Percentiles rank a stretch among this genome's conserved stretches.
These are phyloP conservation scores for Megathymus violae DNA, from an alignment of 1,140 invertebrate species.

Conservation along the genomic window DNA sequence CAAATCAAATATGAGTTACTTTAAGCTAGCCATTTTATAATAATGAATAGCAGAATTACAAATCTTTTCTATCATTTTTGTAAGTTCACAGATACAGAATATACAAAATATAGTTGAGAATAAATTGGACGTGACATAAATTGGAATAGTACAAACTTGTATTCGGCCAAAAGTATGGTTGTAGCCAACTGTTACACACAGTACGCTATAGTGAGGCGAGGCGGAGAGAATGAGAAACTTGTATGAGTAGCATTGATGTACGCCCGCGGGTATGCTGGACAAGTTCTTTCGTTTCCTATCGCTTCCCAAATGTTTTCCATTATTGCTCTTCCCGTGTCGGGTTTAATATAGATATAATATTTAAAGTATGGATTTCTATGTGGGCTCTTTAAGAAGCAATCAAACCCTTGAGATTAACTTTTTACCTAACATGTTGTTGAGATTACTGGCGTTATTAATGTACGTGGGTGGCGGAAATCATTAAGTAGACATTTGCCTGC, in stretches of 20 bases:
- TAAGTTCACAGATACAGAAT: constrained; percentile 44
- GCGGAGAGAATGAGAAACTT: constrained; percentile 48
- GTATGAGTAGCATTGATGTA: constrained; percentile 30
- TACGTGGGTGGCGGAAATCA: too few relatives aligned
- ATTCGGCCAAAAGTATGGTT: constrained; percentile 45
- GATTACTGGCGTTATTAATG: too few relatives aligned
- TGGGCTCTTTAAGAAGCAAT: too few relatives aligned
- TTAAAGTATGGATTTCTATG: not conserved
- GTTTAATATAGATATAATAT: not conserved
- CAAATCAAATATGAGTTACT: too few relatives aligned
- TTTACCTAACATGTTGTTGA: too few relatives aligned
- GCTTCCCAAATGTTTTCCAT: constrained; percentile 40
- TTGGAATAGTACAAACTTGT: constrained; percentile 58
- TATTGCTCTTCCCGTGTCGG: constrained; percentile 49
- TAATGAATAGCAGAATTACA: too few relatives aligned
- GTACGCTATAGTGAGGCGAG: constrained; percentile 37
- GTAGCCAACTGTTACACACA: too few relatives aligned
- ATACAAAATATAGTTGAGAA: constrained; percentile 54
- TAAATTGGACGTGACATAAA: constrained; percentile 72
- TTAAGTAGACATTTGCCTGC: too few relatives aligned
- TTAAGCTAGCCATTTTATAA: too few relatives aligned
- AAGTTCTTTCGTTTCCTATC: constrained; percentile 45
- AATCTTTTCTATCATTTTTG: too few relatives aligned
- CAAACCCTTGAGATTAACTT: too few relatives aligned
- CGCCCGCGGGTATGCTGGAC: constrained; percentile 40